A percentile compares a stretch with the other conserved stretches of the same genome.
Conservation (phyloP, 37 sponge, comb jelly and placozoan genomes). For the Bolinopsis microptera region DNA sequence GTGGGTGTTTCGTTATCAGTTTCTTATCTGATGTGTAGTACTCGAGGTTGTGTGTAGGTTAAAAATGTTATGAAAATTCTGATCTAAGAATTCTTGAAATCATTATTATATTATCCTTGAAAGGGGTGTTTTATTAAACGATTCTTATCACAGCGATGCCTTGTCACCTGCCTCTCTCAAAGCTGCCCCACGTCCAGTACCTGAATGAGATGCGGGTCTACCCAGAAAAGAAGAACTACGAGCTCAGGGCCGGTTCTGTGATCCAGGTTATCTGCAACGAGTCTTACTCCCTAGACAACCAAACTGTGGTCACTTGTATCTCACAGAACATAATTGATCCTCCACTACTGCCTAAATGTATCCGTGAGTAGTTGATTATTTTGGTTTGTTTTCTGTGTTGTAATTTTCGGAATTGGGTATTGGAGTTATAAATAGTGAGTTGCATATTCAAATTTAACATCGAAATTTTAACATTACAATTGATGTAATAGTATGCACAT, state of each 20-base stretch:
- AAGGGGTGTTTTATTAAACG: not conserved
- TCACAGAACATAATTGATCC: not conserved
- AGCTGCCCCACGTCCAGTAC: not conserved
- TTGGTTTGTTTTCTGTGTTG: not conserved
- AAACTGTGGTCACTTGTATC: not conserved
- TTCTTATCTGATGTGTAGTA: not conserved
- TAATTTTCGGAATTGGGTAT: too few relatives aligned
- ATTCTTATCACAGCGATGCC: not conserved
- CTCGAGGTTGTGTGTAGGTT: too few relatives aligned
- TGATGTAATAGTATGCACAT: too few relatives aligned
- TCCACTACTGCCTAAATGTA: not conserved
- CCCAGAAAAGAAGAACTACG: not conserved
- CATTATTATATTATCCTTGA: too few relatives aligned
- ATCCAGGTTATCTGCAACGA: not conserved
- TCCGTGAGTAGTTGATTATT: too few relatives aligned
- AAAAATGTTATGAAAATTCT: too few relatives aligned
- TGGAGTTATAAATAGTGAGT: too few relatives aligned
- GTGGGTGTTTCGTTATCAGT: not conserved
- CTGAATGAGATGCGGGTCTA: not conserved
- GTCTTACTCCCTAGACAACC: not conserved
- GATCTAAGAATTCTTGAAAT: too few relatives aligned
- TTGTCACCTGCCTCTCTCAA: not conserved
- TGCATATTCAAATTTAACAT: too few relatives aligned
- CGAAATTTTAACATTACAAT: too few relatives aligned
- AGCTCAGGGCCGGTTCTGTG: not conserved